Percentiles rank a stretch among this genome's conserved stretches.
Conservation (phyloP, 2,888 invertebrate species). For the Leptinotarsa juncta region DNA sequence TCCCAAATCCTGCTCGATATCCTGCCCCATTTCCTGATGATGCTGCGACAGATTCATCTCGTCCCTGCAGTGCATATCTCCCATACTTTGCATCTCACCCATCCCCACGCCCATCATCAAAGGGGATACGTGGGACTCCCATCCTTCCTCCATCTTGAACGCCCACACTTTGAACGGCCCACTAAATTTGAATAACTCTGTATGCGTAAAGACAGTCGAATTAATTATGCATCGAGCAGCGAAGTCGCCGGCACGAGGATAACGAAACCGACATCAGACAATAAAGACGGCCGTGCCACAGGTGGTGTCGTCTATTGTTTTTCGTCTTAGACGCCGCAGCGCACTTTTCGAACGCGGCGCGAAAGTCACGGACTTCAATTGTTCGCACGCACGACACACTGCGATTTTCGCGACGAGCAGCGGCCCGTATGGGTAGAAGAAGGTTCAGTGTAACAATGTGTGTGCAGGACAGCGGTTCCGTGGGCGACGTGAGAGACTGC, state of each 20-base stretch:
- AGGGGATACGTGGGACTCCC: conserved; percentile 65
- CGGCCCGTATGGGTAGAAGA: conserved; percentile 47
- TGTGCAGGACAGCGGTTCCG: conserved; percentile 65
- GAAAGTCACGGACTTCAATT: background rate
- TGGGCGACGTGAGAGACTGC: conserved; percentile 65
- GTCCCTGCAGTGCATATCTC: conserved; percentile 57
- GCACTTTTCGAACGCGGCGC: conserved; percentile 10
- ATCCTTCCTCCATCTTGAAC: conserved; percentile 65
- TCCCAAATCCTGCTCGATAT: conserved; percentile 45
- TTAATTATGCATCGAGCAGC: conserved; percentile 46
- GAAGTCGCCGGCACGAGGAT: conserved; percentile 43
- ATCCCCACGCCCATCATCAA: conserved; percentile 65
- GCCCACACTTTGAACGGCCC: conserved; percentile 52
- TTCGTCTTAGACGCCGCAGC: conserved; percentile 12
- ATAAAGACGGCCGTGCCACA: conserved; percentile 17
- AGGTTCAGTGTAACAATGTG: conserved; percentile 62
- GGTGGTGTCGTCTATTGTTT: conserved; percentile 16
- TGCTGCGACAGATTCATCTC: conserved; percentile 56
- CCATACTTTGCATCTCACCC: conserved; percentile 59
- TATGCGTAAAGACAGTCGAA: conserved; percentile 42
- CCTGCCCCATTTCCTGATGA: conserved; percentile 54
- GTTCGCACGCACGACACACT: conserved; percentile 32
- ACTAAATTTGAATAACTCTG: conserved; percentile 49
- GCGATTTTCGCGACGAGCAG: conserved; percentile 20
- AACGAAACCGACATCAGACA: background rate